phyloP scores from a whole-genome alignment of 2,113 vertebrate genomes.

The Burhinus bistriatus region DNA sequence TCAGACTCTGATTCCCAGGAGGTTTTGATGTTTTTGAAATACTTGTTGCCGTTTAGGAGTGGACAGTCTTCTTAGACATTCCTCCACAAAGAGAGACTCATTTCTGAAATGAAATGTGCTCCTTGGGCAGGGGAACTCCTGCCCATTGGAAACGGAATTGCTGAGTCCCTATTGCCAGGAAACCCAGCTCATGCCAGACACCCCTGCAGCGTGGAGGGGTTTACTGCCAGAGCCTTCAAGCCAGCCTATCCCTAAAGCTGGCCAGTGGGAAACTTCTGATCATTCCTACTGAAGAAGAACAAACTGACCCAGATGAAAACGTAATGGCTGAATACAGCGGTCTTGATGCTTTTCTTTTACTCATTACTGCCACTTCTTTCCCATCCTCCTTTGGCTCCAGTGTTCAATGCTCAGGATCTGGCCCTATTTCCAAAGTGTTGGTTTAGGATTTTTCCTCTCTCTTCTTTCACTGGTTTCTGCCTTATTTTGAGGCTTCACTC shows the following conservation, averaged over 20 bases:
- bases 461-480: not conserved
- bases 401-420: not conserved
- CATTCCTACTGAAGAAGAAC: not conserved
- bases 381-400: not conserved
- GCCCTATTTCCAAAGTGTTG: not conserved
- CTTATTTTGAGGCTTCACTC: not conserved
- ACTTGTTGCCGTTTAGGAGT: not conserved
- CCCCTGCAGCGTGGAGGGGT: not conserved
- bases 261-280: not conserved
- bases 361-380: not conserved
- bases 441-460: not conserved
- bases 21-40: not conserved
- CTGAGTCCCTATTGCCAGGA: not conserved
- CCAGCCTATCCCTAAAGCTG: not conserved
- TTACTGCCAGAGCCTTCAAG: not conserved
- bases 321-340: not conserved
- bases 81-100: not conserved
- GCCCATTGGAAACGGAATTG: not conserved
- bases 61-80: not conserved
- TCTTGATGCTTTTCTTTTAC: not conserved
- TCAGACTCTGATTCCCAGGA: not conserved
- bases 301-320: not conserved
- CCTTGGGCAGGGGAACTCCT: not conserved
- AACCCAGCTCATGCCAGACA: not conserved
- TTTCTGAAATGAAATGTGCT: not conserved